phyloP scores from a whole-genome alignment of 1,140 invertebrate species.

The Drosophila repleta region DNA sequence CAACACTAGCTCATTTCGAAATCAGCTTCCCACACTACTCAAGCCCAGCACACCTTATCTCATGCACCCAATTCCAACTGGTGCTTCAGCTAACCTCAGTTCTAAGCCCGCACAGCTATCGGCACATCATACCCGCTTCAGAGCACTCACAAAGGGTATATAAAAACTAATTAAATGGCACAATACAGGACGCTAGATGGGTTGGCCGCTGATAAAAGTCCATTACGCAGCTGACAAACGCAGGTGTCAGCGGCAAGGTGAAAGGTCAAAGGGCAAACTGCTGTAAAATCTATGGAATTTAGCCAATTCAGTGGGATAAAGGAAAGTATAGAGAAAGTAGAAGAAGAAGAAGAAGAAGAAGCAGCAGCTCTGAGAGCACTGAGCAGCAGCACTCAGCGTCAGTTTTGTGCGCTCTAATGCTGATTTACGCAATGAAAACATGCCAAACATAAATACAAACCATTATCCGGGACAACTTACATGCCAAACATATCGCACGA shows the following conservation, averaged over 20 bases:
- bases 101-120: neutral
- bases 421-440: slow-evolving; percentile 47
- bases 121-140: neutral
- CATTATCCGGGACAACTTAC: slow-evolving; percentile 55
- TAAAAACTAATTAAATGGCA: slow-evolving; percentile 43
- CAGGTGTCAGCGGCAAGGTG: slow-evolving; percentile 18
- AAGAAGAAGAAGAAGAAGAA: neutral
- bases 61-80: neutral
- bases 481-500: slow-evolving; percentile 56
- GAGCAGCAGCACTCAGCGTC: slow-evolving; percentile 8
- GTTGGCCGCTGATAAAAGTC: slow-evolving; percentile 32
- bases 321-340: neutral
- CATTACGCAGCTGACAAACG: slow-evolving; percentile 40
- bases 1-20: neutral
- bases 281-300: slow-evolving; percentile 4
- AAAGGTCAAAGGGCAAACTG: slow-evolving; percentile 9
- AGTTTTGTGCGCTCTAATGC: slow-evolving; percentile 30
- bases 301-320: slow-evolving; percentile 9
- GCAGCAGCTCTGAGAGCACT: neutral
- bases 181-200: slow-evolving; percentile 36
- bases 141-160: neutral
- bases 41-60: neutral
- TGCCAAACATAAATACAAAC: slow-evolving; percentile 32
- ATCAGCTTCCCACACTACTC: neutral
- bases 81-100: neutral